Evolutionary conservation across 2,113 vertebrate genomes (phyloP), one percentile per base, ranked within the genome.

Genomic region (Monarcha castaneiventris): DNA sequence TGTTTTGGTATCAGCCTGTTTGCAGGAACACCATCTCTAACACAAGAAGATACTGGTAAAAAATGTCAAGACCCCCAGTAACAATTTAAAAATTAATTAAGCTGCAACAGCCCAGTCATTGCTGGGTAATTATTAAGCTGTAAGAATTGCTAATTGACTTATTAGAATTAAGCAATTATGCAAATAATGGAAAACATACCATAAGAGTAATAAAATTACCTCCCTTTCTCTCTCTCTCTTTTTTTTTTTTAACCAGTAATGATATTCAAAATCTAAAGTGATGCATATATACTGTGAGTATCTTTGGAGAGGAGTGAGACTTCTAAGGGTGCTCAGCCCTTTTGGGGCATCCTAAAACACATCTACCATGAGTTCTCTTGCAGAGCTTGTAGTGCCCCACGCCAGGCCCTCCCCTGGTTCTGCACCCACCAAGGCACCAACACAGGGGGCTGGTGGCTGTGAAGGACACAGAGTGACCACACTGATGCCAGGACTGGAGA

Each of bases 141-240:
- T 94, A 96, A 96, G 87, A 97, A 97, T 96, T 89, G 78, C 87
- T 97, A 97, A 97, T 93, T 95, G 94, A 97, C 96, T 95, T 97
- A 97, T 96, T 97, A 97, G 96, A 94, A 97, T 96, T 97, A 91
- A 94, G 91, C 91, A 96, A 94, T 98, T 98, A 97, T 95, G 97
- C 96, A 97, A 97, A 97, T 94, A 97, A 92, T 51, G 71, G 88
- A 96, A 97, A 97, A 97, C 94, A 95, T 93, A 85, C 68, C 43
- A 30, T 92, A 96, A 94, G 76, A 93, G 81, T 95, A 96, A 96
- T 89, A 94, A 94, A 97, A 96, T 90, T 35, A 77, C 88, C 63
- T 94, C 30, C 16, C 13, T 76, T 26, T 75, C 21, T 77, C 9
- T 30, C 9, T 13, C 6, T 27, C 1, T 26, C 2, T 55, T 20